Conservation (phyloP, 1,140 invertebrate genomes). For the Macrostomum lignano region DNA sequence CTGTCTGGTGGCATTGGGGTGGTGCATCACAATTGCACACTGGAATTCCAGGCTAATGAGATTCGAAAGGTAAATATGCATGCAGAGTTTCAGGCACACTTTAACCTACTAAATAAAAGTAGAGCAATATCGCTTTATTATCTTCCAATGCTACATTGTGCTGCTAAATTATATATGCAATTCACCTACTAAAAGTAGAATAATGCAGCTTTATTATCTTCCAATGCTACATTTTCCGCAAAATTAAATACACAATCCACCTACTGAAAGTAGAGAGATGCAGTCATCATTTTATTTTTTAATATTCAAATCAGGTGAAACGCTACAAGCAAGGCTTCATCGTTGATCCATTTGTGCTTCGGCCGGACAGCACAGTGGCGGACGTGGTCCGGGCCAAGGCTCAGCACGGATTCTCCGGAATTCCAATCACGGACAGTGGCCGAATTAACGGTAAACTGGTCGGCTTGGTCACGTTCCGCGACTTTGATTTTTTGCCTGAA, state of each 20-base stretch:
- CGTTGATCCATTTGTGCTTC: conserved; percentile 65
- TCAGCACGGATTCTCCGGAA: conserved; percentile 74
- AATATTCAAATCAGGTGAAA: too few species aligned
- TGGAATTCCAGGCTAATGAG: conserved; percentile 78
- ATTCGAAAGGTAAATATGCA: conserved; percentile 93
- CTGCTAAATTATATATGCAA: too few species aligned
- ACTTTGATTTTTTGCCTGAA: conserved; percentile 93
- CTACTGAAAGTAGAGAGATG: too few species aligned
- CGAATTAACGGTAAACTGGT: conserved; percentile 65
- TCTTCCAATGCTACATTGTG: too few species aligned
- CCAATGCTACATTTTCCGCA: too few species aligned
- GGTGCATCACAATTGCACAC: conserved; percentile 86
- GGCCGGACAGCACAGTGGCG: conserved; percentile 45
- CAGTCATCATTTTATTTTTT: too few species aligned
- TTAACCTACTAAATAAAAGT: too few species aligned
- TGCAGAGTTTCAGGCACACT: too few species aligned
- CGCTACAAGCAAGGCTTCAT: conserved; percentile 96
- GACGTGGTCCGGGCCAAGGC: conserved; percentile 67
- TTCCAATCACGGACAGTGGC: conserved; percentile 75
- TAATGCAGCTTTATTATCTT: too few species aligned
- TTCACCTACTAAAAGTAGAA: too few species aligned
- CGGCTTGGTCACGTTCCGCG: conserved; percentile 71
- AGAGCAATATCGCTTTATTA: too few species aligned
- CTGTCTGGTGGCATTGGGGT: conserved; percentile 87
- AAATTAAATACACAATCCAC: too few species aligned